Base-by-base conservation (phyloP, 2,113 vertebrate genomes). In the Proterorhinus semilunaris region DNA sequence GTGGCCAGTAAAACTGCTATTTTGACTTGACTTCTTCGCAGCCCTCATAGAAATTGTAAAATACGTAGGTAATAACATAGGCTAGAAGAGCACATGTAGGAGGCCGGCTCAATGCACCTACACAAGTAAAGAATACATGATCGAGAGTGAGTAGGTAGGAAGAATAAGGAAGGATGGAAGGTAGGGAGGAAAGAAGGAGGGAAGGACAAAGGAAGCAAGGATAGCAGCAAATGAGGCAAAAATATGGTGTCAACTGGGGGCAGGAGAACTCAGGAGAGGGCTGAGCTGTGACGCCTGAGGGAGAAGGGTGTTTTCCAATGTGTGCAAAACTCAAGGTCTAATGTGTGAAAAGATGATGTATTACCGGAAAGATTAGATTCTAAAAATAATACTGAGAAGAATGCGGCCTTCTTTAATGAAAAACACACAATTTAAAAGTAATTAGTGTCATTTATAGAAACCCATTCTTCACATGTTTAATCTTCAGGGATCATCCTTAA, bases 341-440 rank as follows among this genome's bases (percentile, higher is more conserved):
- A 43, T 66, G 75, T 68, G 53, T 62, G 44, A 45, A 62, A 77
- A 79, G 17, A 66, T 43, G 66, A 83, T 71, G 46, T 72, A 75
- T 71, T 75, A 64, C 62, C 53, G 62, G 21, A 58, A 42, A 51
- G 62, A 17, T n/a, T 36, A 42, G 9, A 52, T 80, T 70, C 71
- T 77, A 67, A 71, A 82, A 81, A 63, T 6, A 78, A 71, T 65
- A 21, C 50, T 36, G 65, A 48, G 15, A 65, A 64, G 9, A 5
- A 61, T 21, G 13, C 42, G 10, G 58, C 42, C 13, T 61, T 61
- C 13, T 61, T 61, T 44, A 44, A 61, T 44, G 58, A 61, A n/a
- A 45, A 61, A 61, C 42, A 61, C 58, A 61, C 58, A 10, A 15
- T 61, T 61, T 15, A 61, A 61, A 61, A 44, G 15, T 15, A 44